These are phyloP conservation scores for Zelostemma sp. DNA, from an alignment of 1,140 invertebrate genomes.

Conservation along the genomic window DNA sequence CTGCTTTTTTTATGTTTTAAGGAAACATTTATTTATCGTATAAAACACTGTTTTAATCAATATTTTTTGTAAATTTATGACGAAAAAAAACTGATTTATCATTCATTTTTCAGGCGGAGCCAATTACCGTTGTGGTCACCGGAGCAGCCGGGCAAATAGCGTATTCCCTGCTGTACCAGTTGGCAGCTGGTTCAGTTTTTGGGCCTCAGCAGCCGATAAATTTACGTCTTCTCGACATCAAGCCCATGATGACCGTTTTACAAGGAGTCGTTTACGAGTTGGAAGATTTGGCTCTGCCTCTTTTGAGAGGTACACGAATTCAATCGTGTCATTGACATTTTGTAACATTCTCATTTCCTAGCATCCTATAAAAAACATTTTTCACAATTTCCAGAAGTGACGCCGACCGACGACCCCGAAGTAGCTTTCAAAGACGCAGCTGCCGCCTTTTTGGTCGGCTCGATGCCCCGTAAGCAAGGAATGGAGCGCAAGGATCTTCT, in stretches of 20 bases:
- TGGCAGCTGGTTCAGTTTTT: slow-evolving; percentile 97
- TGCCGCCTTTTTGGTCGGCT: slow-evolving; percentile 97
- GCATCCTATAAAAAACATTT: background rate
- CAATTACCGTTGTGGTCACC: slow-evolving; percentile 95
- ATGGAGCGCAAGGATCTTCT: slow-evolving; percentile 98
- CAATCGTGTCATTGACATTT: background rate
- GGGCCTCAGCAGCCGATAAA: slow-evolving; percentile 90
- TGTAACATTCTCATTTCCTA: background rate
- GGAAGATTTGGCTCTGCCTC: slow-evolving; percentile 94
- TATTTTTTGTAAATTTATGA: too few relatives aligned
- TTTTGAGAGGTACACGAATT: slow-evolving; percentile 75
- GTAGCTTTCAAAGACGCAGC: slow-evolving; percentile 96
- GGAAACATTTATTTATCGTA: too few relatives aligned
- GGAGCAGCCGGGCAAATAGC: slow-evolving; percentile 99
- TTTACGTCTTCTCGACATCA: slow-evolving; percentile 95
- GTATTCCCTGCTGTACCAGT: slow-evolving; percentile 94
- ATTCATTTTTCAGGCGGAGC: slow-evolving; percentile 75
- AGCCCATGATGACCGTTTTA: slow-evolving; percentile 93
- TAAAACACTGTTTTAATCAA: too few relatives aligned
- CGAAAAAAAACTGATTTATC: too few relatives aligned
- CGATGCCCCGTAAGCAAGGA: slow-evolving; percentile 98
- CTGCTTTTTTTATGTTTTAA: too few relatives aligned
- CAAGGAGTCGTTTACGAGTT: slow-evolving; percentile 98
- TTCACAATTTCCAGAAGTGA: slow-evolving; percentile 73
- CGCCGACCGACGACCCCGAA: slow-evolving; percentile 88